phyloP scores from a whole-genome alignment of 2,888 invertebrate genomes.

The Agonum fuliginosum region DNA sequence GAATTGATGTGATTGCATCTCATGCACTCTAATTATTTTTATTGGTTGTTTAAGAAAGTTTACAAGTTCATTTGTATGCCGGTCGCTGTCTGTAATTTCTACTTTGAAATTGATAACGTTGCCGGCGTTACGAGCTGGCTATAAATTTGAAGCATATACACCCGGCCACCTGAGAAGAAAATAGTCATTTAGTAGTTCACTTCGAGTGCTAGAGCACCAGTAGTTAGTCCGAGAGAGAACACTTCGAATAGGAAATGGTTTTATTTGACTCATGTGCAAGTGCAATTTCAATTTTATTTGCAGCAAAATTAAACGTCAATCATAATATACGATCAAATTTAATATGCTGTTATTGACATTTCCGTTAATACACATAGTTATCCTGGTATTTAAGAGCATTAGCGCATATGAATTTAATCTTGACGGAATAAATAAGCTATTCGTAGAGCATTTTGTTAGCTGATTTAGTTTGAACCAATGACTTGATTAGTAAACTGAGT shows the following conservation, averaged over 20 bases:
- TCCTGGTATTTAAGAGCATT: neutral
- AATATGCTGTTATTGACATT: neutral
- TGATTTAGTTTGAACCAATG: conserved; percentile 27
- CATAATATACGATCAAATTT: neutral
- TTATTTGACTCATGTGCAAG: neutral
- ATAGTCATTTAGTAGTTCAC: conserved; percentile 43
- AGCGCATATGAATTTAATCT: neutral
- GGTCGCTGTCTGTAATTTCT: conserved; percentile 25
- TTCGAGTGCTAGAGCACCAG: conserved; percentile 4
- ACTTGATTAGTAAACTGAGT: conserved; percentile 38
- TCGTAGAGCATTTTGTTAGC: too few relatives aligned
- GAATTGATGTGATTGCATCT: neutral
- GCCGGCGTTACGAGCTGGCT: conserved; percentile 14
- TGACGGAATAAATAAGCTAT: too few relatives aligned
- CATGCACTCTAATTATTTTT: conserved; percentile 26
- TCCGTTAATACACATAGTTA: neutral
- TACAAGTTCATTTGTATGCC: conserved; percentile 39
- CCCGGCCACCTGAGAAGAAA: conserved; percentile 25
- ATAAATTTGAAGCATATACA: conserved; percentile 36
- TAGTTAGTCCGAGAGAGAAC: neutral
- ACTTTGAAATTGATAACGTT: conserved; percentile 43
- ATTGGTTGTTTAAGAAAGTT: conserved; percentile 40
- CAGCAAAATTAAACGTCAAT: neutral
- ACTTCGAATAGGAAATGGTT: conserved; percentile 30
- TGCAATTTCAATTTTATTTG: neutral